Conservation (phyloP, 2,113 vertebrate genomes). For the Seriola rivoliana region DNA sequence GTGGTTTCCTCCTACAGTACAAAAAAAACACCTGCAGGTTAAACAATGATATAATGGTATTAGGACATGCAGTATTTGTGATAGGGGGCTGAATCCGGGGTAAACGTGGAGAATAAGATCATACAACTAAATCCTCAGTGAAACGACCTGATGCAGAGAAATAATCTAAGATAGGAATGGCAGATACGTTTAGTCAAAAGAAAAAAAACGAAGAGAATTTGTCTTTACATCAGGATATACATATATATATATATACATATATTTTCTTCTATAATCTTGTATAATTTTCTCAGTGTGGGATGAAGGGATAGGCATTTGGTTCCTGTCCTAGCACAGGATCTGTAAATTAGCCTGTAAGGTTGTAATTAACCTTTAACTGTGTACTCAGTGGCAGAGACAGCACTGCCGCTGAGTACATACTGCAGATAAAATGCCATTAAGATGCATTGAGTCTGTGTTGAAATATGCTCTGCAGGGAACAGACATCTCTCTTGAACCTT, state of each 20-base stretch:
- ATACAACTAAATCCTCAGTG: constrained; percentile 8
- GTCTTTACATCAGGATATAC: not conserved
- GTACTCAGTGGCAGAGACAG: not conserved
- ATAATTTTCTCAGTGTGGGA: constrained; percentile 20
- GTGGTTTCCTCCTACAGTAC: constrained; percentile 6
- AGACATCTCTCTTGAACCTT: not conserved
- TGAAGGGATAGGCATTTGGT: constrained; percentile 13
- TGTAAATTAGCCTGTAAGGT: constrained; percentile 26
- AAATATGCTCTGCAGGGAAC: not conserved
- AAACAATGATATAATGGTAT: not conserved
- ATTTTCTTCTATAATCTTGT: not conserved
- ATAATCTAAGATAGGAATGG: not conserved
- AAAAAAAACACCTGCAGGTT: not conserved
- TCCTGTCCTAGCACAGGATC: constrained; percentile 9
- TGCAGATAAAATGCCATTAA: constrained; percentile 7
- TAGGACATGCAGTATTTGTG: too few species aligned
- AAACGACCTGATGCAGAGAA: constrained; percentile 9
- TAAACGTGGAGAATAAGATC: not conserved
- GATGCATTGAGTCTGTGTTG: not conserved
- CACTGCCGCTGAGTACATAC: not conserved
- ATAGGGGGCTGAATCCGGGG: not conserved
- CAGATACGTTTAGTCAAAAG: not conserved
- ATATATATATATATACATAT: not conserved
- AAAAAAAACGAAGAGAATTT: not conserved
- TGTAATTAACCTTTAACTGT: constrained; percentile 48